Evolutionary conservation across 2,113 vertebrate genomes (phyloP), one percentile per base, ranked within the genome.

Genomic region (Scophthalmus maximus): DNA sequence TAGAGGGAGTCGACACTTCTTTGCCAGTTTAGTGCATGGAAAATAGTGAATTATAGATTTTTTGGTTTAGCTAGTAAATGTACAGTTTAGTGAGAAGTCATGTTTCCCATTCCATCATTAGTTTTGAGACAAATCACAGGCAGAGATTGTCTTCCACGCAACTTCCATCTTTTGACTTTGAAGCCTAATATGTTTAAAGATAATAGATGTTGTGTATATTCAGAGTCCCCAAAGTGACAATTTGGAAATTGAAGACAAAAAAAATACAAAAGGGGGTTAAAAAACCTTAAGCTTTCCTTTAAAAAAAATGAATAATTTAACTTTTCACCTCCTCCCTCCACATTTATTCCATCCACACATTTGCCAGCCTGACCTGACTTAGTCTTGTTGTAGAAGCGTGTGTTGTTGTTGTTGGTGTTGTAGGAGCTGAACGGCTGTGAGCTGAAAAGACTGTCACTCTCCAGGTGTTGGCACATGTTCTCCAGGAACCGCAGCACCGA

Each of bases 401-500:
- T 64, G 36, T 11, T 38, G 36, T 11, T 38, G 36, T 38, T 38
- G 83, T 79, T 91, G 73, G 73, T 87, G 68, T 18, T 73, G 75
- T 81, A 95, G 44, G 95, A 93, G 78, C 93, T 97, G 90, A 98
- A 98, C 8, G 97, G 97, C 78, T 99, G 95, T 70, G 97, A 98
- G 89, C 97, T 98, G 83, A 99, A 97, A 68, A 99, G 92, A 73
- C 95, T 96, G 92, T 97, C 97, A 63, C 96, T 98, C 68, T 98
- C 94, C 72, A 99, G 88, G 79, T 94, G 97, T 81, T 96, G 96
- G 85, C 97, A 99, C 67, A 99, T 93, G 22, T 94, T 98, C 91
- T 99, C 97, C 89, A 99, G 89, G 92, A 98, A 99, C 29, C 97
- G 94, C 22, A 99, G 93, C 38, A 96, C 96, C 83, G 98, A 97